Percentiles rank a stretch among this genome's conserved stretches.
These are phyloP conservation scores for Pipistrellus nathusii DNA, from an alignment of 2,797 vertebrate genomes.

Conservation along the genomic window DNA sequence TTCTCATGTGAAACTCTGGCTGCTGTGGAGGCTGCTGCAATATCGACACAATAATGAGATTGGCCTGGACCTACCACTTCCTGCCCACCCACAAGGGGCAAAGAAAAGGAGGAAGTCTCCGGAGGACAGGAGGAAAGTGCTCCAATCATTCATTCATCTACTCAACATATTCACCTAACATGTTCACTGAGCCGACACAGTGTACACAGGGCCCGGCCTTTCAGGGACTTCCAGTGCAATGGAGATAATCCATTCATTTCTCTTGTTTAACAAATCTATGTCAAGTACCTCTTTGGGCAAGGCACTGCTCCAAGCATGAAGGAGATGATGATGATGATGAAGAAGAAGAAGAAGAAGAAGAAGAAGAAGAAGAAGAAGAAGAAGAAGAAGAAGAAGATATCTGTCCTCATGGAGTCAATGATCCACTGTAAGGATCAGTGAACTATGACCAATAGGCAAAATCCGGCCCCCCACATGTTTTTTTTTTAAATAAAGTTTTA, in stretches of 20 bases:
- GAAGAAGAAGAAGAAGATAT: not conserved
- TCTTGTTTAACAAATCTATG: not conserved
- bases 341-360: too few species aligned
- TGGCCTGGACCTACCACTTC: not conserved
- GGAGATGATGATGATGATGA: not conserved
- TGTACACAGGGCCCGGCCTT: not conserved
- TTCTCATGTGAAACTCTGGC: not conserved
- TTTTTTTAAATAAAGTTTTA: conserved; percentile 13
- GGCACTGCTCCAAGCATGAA: not conserved
- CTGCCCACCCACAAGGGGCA: not conserved
- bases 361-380: too few species aligned
- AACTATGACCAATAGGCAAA: not conserved
- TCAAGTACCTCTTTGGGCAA: not conserved
- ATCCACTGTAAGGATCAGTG: not conserved
- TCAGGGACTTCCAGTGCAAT: not conserved
- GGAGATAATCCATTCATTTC: not conserved
- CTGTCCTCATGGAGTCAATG: not conserved
- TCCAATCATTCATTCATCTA: not conserved
- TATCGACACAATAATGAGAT: accelerated
- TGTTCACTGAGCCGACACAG: not conserved
- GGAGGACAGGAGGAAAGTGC: not conserved
- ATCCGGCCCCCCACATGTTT: not conserved
- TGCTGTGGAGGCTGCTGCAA: not conserved
- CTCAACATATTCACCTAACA: accelerated
- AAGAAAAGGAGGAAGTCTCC: not conserved